Evolutionary conservation across 1,140 invertebrate genomes (phyloP), one percentile per base, ranked within the genome.

Genomic region (Mizuhopecten yessoensis): DNA sequence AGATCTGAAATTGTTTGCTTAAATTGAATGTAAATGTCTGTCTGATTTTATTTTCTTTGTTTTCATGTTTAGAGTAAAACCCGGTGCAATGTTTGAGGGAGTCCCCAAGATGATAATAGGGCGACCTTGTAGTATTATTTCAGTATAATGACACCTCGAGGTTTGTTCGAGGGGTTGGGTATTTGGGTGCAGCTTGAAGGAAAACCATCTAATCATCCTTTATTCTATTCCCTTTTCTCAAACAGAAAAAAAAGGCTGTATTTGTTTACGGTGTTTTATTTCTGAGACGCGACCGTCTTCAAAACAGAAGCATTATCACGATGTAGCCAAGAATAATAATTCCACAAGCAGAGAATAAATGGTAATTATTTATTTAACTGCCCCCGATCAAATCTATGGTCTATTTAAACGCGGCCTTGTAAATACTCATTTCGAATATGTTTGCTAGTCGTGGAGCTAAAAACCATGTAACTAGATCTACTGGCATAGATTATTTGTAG

Each of bases 21-120:
- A 75, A 75, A 75, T 75, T 75, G 57, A 75, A 75, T 75, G n/a
- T 75, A 29, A 29, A 75, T 75, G 57, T 75, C 57, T 75, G 57
- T 75, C 23, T 75, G 23, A 75, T 29, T 1, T 75, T 75, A n/a
- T 75, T 75, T 75, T 75, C 57, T 75, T 75, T 75, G 57, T 75
- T 75, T 75, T 75, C 57, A 5, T 75, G 17, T 75, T 75, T n/a
- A 29, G 57, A 75, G 57, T 75, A 75, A 75, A 75, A 75, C 57
- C 29, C 15, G 57, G 57, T 75, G 57, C 57, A 75, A 75, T 75
- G 57, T 75, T 75, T 75, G 57, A 75, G 57, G 57, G 57, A 75
- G 57, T 75, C 57, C n/a, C 23, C 1, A 17, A 29, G 23, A 75
- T 75, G 29, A 75, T 75, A 75, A 75, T 17, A 5, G 17, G n/a